phyloP scores from a whole-genome alignment of 2,113 vertebrate species.

The Rostratula benghalensis region DNA sequence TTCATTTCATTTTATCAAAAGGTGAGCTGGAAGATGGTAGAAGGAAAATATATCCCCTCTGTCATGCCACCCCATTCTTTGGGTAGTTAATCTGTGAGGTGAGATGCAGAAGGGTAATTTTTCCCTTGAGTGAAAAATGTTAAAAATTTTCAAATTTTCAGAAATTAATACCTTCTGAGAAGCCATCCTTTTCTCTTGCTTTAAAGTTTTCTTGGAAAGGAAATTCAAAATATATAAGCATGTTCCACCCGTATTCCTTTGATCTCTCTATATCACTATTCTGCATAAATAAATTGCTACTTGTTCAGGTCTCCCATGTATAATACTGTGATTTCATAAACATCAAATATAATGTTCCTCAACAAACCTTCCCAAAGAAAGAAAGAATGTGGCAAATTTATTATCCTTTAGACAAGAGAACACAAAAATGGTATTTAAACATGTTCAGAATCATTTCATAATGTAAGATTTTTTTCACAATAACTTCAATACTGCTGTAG shows the following conservation, averaged over 20 bases:
- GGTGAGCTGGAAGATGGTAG: not conserved
- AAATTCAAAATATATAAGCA: not conserved
- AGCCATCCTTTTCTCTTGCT: not conserved
- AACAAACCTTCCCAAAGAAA: not conserved
- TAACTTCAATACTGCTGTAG: not conserved
- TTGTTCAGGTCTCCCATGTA: not conserved
- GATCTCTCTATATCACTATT: not conserved
- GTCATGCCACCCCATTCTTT: not conserved
- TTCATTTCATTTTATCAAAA: not conserved
- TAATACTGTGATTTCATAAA: not conserved
- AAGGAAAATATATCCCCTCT: not conserved
- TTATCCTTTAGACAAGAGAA: not conserved
- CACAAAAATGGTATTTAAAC: not conserved
- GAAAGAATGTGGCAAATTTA: not conserved
- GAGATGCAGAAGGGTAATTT: not conserved
- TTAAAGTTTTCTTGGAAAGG: not conserved
- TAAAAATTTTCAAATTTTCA: not conserved
- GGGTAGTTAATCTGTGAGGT: not conserved
- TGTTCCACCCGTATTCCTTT: not conserved
- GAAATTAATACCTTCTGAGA: not conserved
- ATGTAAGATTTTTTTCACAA: not conserved
- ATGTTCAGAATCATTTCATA: not conserved
- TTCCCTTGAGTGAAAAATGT: not conserved
- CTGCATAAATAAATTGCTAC: not conserved
- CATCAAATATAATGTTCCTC: not conserved